Conservation (phyloP, 2,888 invertebrate genomes). For the Sinohyriopsis cumingii region DNA sequence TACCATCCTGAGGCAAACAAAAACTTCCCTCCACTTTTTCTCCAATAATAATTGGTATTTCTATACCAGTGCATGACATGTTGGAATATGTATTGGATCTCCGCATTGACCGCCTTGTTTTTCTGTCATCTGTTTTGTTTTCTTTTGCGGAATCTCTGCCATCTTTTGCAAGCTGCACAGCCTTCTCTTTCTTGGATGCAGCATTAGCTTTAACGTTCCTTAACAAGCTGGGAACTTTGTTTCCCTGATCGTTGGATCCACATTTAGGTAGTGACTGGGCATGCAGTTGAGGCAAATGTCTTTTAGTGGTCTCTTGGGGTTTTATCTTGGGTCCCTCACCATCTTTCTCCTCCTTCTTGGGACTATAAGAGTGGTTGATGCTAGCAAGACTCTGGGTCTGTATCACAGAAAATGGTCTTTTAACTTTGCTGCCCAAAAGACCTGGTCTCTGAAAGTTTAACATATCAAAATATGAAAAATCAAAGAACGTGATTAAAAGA, state of each 20-base stretch:
- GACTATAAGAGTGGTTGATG: constrained; percentile 57
- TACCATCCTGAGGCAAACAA: too few relatives aligned
- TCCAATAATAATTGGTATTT: constrained; percentile 31
- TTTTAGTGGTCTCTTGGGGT: too few relatives aligned
- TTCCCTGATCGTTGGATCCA: too few relatives aligned
- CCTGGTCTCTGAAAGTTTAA: constrained; percentile 48
- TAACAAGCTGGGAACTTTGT: too few relatives aligned
- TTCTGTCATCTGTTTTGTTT: constrained; percentile 1
- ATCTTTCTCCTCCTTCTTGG: constrained; percentile 24
- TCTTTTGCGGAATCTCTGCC: background rate
- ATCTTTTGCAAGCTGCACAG: too few relatives aligned
- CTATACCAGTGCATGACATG: constrained; percentile 25
- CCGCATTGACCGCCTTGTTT: constrained; percentile 29
- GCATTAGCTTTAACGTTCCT: too few relatives aligned
- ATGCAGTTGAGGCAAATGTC: too few relatives aligned
- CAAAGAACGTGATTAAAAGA: background rate
- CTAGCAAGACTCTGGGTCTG: constrained; percentile 57
- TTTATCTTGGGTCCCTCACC: too few relatives aligned
- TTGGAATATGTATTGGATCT: constrained; percentile 41
- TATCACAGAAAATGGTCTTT: constrained; percentile 53
- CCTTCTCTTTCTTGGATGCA: too few relatives aligned
- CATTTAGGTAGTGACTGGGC: too few relatives aligned
- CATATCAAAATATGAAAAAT: constrained; percentile 2
- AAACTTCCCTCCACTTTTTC: constrained; percentile 21
- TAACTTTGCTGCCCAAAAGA: constrained; percentile 45